Base-by-base conservation (phyloP, 2,113 vertebrate species). In the Psammodynastes pulverulentus region DNA sequence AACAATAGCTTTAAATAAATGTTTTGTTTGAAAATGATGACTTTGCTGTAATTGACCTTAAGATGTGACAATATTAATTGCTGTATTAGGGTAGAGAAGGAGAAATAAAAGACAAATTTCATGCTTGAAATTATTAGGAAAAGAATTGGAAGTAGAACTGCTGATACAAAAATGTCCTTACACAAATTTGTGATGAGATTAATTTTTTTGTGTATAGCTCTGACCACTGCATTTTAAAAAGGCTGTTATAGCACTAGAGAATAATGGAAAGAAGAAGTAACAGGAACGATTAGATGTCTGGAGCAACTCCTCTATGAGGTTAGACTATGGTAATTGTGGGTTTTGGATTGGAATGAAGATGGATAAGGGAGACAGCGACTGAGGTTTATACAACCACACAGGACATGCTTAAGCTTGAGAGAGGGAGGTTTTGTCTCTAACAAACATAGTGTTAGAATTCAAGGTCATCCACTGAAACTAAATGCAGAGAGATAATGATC, bases 11-110 rank as follows among this genome's bases (percentile, higher is more conserved):
- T 52, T 87, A 34, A 90, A 58, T 52, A 90, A 79, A 26, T 53
- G 85, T 94, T 95, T 94, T 93, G 91, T 94, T 94, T 91, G 92
- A 95, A 93, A 95, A 91, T 92, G 7, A 91, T 95, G 90, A 92
- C 92, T 54, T 67, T 96, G 88, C 19, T 89, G 8, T 89, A 91
- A 67, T 91, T 90, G 43, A 46, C 19, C 46, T 21, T 13, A 67
- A 89, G 34, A 53, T 89, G 46, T 43, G 86, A 91, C 24, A 52
- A 52, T 67, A 91, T 19, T 26, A 23, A 67, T 53, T 89, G 9
- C 7, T 67, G 26, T 86, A 6, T 45, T 92, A 24, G 15, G 34
- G 49, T n/a, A 79, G 6, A 56, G 94, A 26, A 43, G 9, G 86
- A 56, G 39, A n/a, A 54, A 10, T 7, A 51, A 89, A 86, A 91